Conservation (phyloP, 2,113 vertebrate species). For the Greenwoodochromis staneri region DNA sequence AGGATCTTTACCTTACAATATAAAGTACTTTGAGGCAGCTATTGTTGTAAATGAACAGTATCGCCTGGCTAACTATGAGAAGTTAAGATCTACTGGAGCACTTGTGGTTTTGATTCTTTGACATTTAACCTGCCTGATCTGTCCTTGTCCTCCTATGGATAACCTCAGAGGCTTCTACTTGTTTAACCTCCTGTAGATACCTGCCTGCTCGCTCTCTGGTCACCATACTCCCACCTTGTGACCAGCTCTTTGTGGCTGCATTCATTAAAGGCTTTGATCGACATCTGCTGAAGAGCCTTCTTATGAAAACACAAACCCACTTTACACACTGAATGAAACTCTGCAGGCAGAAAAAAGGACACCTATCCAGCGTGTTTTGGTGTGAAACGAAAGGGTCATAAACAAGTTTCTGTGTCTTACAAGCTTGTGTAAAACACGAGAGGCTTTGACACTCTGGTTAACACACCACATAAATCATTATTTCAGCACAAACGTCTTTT, state of each 20-base stretch:
- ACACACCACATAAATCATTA: not conserved
- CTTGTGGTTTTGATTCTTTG: not conserved
- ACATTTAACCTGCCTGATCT: not conserved
- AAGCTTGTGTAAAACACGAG: not conserved
- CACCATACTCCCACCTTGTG: not conserved
- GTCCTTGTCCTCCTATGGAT: not conserved
- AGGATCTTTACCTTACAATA: not conserved
- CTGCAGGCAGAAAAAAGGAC: not conserved
- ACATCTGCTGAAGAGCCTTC: not conserved
- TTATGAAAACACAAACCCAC: not conserved
- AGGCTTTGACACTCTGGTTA: not conserved
- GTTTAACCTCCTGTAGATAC: not conserved
- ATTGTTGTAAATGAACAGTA: not conserved
- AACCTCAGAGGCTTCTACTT: not conserved
- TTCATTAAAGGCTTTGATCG: not conserved
- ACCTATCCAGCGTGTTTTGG: not conserved
- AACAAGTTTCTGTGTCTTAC: not conserved
- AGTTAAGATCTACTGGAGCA: not conserved
- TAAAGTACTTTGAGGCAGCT: not conserved
- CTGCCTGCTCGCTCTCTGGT: not conserved
- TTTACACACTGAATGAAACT: not conserved
- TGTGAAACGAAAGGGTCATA: not conserved
- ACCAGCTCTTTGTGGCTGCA: not conserved
- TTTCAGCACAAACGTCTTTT: not conserved
- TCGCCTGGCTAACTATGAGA: not conserved